phyloP scores from a whole-genome alignment of 2,113 vertebrate genomes.

The Naja naja region DNA sequence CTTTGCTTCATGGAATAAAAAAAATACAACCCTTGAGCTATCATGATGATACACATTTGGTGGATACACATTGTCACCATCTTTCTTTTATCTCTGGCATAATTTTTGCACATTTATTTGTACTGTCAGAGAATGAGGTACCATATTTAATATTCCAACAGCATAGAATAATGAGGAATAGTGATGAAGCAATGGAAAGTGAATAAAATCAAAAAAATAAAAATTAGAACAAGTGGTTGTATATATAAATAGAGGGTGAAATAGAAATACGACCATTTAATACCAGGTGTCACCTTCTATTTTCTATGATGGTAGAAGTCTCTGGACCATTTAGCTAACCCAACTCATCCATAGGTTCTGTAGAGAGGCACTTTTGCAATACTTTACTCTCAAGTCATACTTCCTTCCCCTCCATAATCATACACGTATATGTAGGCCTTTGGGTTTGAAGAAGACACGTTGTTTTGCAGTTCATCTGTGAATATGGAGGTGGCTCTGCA shows the following conservation, averaged over 20 bases:
- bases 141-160: neutral
- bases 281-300: neutral
- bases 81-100: neutral
- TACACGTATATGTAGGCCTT: too few relatives aligned
- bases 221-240: neutral
- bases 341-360: neutral
- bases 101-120: neutral
- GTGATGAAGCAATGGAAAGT: too few relatives aligned
- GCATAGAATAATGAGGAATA: neutral
- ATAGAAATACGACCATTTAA: neutral
- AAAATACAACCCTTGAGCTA: neutral
- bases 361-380: neutral
- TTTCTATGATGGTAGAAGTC: neutral
- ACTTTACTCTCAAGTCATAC: neutral
- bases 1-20: neutral
- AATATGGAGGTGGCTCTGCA: too few relatives aligned
- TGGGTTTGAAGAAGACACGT: too few relatives aligned
- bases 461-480: too few relatives aligned
- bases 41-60: neutral
- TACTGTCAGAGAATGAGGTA: neutral
- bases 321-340: neutral
- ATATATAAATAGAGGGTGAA: neutral
- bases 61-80: neutral
- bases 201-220: neutral
- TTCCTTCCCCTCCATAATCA: neutral